Evolutionary conservation across 2,113 vertebrate genomes (phyloP), one percentile per base, ranked within the genome.

Genomic region (Taxidea taxus): DNA sequence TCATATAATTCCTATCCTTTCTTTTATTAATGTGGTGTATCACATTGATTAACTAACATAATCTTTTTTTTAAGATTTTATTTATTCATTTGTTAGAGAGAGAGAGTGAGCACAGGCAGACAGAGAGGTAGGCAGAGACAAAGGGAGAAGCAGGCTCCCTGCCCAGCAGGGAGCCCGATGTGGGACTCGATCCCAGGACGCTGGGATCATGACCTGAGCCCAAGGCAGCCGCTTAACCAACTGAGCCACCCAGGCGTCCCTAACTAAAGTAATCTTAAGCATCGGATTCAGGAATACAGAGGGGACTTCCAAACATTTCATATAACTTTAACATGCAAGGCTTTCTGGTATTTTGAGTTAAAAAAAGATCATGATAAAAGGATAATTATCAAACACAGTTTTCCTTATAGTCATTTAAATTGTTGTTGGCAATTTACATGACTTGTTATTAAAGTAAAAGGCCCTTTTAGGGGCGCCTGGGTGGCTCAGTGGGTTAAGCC

Each of bases 401-500:
- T 88, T 94, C 44, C 72, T 56, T 68, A 31, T 37, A 90, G 75
- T 75, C 93, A 83, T 85, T 94, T 97, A 94, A 97, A 87, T 96
- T 5, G 1, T 1, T 42, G 2, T 85, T 91, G 70, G 82, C 47
- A 97, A 95, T 66, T 94, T 91, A 29, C 10, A 0, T 95, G 88
- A 87, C 74, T 94, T 95, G 74, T 92, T 95, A 68, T 89, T 90
- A 81, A 90, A 92, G 27, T 77, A 96, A 97, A 93, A 27, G 12
- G 23, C 3, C 20, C 37, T 95, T 97, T 89, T 94, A 94, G n/a
- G n/a, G n/a, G n/a, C n/a, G n/a, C n/a, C n/a, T n/a, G n/a, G n/a
- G n/a, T n/a, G n/a, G n/a, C n/a, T n/a, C n/a, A n/a, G n/a, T n/a
- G n/a, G n/a, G n/a, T n/a, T n/a, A n/a, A n/a, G n/a, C n/a, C n/a